Conservation (phyloP, 2,888 invertebrate species). For the Corbicula japonica region DNA sequence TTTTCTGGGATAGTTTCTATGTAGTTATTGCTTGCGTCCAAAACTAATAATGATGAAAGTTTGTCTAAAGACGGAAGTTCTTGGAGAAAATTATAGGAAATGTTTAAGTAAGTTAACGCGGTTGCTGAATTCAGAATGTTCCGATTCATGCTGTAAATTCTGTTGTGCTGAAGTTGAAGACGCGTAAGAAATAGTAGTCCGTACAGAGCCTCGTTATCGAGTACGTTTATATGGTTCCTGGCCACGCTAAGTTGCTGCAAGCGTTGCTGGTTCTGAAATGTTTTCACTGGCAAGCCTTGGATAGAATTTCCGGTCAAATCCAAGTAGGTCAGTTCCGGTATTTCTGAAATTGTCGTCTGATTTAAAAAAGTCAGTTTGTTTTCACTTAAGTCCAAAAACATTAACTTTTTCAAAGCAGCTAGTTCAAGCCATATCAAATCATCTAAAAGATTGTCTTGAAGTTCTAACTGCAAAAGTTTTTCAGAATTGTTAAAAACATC, state of each 20-base stretch:
- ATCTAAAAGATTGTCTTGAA: constrained; percentile 45
- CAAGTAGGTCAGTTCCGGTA: constrained; percentile 37
- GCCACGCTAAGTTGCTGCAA: constrained; percentile 61
- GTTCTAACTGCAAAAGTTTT: constrained; percentile 39
- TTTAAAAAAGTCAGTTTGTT: constrained; percentile 47
- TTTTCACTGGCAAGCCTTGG: constrained; percentile 23
- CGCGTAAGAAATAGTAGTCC: constrained; percentile 45
- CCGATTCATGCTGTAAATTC: constrained; percentile 45
- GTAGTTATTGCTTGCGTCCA: constrained; percentile 70
- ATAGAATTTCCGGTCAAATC: constrained; percentile 59
- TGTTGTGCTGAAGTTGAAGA: constrained; percentile 65
- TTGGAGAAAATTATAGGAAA: constrained; percentile 52
- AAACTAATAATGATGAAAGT: constrained; percentile 34
- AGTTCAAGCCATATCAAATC: constrained; percentile 47
- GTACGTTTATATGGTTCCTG: constrained; percentile 56
- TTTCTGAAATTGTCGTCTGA: constrained; percentile 29
- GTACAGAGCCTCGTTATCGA: constrained; percentile 57
- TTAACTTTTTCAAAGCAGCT: constrained; percentile 23
- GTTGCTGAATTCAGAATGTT: constrained; percentile 31
- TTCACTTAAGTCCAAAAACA: constrained; percentile 47
- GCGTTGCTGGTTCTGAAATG: constrained; percentile 61
- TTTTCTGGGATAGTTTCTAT: constrained; percentile 49
- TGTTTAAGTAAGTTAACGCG: constrained; percentile 44
- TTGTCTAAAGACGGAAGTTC: constrained; percentile 47
- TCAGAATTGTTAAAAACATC: constrained; percentile 36